These are phyloP conservation scores for Corydoras maculifer DNA, from an alignment of 2,113 vertebrate species.

Conservation along the genomic window DNA sequence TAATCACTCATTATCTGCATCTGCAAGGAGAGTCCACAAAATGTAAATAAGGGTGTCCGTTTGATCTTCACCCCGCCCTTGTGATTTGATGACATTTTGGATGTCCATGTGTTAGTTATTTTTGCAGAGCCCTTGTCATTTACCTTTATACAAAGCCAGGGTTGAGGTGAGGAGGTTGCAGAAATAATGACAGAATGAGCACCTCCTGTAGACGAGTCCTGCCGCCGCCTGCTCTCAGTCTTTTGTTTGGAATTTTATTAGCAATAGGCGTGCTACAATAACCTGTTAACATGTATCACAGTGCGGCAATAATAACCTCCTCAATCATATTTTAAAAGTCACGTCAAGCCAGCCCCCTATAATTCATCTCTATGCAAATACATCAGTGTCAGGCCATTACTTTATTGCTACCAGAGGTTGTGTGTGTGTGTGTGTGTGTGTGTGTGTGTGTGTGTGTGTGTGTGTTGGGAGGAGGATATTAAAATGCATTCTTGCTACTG, in stretches of 20 bases:
- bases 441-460: too few species aligned
- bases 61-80: not conserved
- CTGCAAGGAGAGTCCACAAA: too few species aligned
- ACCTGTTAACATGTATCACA: constrained; percentile 71
- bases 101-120: not conserved
- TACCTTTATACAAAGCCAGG: constrained; percentile 13
- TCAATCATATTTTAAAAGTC: constrained; percentile 96
- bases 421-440: too few species aligned
- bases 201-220: constrained; percentile 56
- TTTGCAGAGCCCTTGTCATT: constrained; percentile 11
- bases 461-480: constrained; percentile 56
- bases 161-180: constrained; percentile 17
- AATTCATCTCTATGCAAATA: constrained; percentile 98
- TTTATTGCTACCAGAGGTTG: constrained; percentile 68
- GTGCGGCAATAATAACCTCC: constrained; percentile 82
- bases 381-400: constrained; percentile 84
- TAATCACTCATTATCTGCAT: too few species aligned
- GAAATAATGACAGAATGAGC: constrained; percentile 65
- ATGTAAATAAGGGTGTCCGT: not conserved
- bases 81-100: not conserved
- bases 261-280: constrained; percentile 65
- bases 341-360: constrained; percentile 72
- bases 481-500: constrained; percentile 76
- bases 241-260: constrained; percentile 68
- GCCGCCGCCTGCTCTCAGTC: constrained; percentile 56